A percentile compares a stretch with the other conserved stretches of the same genome.
Evolutionary conservation across 2,113 vertebrate species (phyloP).

Genomic region (Bambusicola thoracicus): DNA sequence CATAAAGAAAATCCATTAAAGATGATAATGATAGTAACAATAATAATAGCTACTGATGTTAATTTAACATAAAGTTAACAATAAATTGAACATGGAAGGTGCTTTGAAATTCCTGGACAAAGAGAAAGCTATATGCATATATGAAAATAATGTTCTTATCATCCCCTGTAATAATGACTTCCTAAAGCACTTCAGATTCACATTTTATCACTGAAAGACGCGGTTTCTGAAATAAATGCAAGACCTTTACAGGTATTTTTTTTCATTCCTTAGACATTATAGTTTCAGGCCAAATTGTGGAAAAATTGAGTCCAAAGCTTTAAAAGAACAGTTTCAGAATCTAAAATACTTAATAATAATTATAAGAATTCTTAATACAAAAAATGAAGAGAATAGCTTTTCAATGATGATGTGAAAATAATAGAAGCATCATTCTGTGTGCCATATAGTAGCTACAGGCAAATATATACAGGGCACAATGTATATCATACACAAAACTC

Average conservation of each 20-base stretch:
- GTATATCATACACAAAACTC: not conserved
- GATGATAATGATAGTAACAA: not conserved
- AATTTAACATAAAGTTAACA: not conserved
- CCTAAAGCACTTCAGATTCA: not conserved
- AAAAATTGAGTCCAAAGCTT: not conserved
- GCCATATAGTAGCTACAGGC: not conserved
- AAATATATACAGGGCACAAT: not conserved
- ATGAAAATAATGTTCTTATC: not conserved
- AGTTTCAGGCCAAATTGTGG: not conserved
- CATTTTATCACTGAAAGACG: not conserved
- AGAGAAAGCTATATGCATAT: not conserved
- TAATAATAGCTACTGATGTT: not conserved
- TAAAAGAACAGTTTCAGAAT: not conserved
- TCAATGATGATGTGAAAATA: not conserved
- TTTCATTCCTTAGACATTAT: not conserved
- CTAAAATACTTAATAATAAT: not conserved
- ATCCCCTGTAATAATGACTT: not conserved
- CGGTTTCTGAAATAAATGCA: not conserved
- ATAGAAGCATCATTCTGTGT: not conserved
- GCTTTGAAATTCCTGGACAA: not conserved
- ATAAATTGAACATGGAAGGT: not conserved
- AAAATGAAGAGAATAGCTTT: not conserved
- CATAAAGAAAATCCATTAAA: not conserved
- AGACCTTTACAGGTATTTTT: not conserved
- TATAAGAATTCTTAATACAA: not conserved